Percentiles rank a stretch among this genome's conserved stretches.
phyloP scores from a whole-genome alignment of 2,797 vertebrate species.

The Chaunax sp. region DNA sequence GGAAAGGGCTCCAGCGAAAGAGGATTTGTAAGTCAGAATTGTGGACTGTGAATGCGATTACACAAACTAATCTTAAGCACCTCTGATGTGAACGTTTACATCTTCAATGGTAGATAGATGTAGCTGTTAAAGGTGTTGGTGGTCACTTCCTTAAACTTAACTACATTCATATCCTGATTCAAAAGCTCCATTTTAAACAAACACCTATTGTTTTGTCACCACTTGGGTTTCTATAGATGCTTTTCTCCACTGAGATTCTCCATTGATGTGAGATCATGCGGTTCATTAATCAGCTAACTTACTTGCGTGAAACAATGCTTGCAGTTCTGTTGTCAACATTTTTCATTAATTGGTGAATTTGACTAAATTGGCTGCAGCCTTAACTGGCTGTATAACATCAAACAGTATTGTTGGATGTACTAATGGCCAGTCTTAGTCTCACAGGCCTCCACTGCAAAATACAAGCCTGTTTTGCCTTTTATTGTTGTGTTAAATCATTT shows the following conservation, averaged over 20 bases:
- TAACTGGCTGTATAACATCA: neutral
- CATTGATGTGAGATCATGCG: neutral
- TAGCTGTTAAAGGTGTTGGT: neutral
- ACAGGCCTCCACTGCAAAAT: neutral
- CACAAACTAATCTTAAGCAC: slow-evolving; percentile 7
- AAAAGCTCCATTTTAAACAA: neutral
- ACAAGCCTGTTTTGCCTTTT: neutral
- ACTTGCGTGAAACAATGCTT: neutral
- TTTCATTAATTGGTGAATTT: too few species aligned
- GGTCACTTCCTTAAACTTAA: neutral
- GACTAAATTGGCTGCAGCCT: too few species aligned
- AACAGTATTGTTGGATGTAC: neutral
- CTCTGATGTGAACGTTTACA: slow-evolving; percentile 7
- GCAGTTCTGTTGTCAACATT: neutral
- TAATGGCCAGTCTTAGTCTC: neutral
- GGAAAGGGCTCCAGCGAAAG: slow-evolving; percentile 24
- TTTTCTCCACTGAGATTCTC: neutral
- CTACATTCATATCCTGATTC: slow-evolving; percentile 8
- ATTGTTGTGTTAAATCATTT: slow-evolving; percentile 10
- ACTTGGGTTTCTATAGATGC: neutral
- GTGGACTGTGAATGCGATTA: slow-evolving; percentile 12
- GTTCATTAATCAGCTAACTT: slow-evolving; percentile 16
- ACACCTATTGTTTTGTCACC: neutral
- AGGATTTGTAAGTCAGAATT: slow-evolving; percentile 39
- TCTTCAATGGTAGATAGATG: neutral